Base-by-base conservation (phyloP, 1,140 invertebrate species). In the Aphaenogaster rudis region DNA sequence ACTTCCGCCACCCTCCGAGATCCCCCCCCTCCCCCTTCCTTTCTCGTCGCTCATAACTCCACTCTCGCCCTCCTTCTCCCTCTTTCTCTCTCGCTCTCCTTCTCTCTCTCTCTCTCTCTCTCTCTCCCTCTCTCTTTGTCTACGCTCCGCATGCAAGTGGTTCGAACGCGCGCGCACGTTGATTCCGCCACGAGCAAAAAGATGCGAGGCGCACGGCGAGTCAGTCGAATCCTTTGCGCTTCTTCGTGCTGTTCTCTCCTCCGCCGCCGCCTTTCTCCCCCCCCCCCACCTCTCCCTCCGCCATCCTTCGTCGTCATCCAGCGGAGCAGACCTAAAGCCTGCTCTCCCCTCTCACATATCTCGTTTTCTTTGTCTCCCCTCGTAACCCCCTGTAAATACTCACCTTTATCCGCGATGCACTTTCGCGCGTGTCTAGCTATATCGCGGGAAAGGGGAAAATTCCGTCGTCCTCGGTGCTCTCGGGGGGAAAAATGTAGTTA, bases 1-100 rank as follows among this genome's bases (percentile, higher is more conserved):
- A 82, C 76, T 88, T 86, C 84, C 84, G 77, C 52, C 84, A 86
- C 71, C 54, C 77, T 71, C 39, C n/a, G 39, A 28, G 33, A 13
- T 42, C 28, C 36, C 42, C 9, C 67, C 61, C 54, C 42, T 21
- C 7, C 69, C 28, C 36, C 42, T 15, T 59, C 61, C 54, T 42
- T 3, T 61, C 71, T 52, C 33, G 13, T 33, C 33, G 59, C 59
- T 63, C 13, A 5, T 15, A 64, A 15, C 33, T 39, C 17, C 39
- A 4, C 64, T 28, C 39, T 21, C 28, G 0, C 1, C 64, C 64
- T 39, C 39, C 15, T 36, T 63, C 15, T 63, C 54, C 54, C 15
- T 17, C 15, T 17, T 21, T 3, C 9, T 9, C 42, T 45, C 15
- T 1, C 28, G 21, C 36, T 15, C 36, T 36, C 21, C 7, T 42